These are phyloP conservation scores for Mormyrus proboscirostris DNA, from an alignment of 2,797 vertebrate species.

Conservation along the genomic window DNA sequence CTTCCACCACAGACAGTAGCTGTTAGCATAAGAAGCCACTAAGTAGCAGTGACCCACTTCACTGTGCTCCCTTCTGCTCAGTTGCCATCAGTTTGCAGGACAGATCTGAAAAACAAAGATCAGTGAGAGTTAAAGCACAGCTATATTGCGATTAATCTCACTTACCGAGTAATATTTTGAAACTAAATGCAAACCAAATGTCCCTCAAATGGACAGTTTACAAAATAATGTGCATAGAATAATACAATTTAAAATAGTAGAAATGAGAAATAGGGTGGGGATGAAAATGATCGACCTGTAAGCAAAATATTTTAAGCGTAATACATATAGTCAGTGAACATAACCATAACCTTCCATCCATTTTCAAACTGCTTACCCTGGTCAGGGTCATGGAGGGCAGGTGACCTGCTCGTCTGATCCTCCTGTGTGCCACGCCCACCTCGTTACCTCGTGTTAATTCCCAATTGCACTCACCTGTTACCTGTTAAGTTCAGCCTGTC, in stretches of 20 bases:
- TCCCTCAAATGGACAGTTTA: not conserved
- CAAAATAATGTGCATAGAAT: not conserved
- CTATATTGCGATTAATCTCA: not conserved
- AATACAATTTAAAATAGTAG: not conserved
- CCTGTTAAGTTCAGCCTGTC: no score
- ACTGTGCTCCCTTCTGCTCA: conserved; percentile 17
- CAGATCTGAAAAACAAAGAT: conserved; percentile 59
- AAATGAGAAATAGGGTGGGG: not conserved
- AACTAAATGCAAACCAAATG: not conserved
- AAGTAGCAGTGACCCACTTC: conserved; percentile 21
- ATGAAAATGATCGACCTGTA: not conserved
- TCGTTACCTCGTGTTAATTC: no score
- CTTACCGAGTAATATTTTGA: not conserved
- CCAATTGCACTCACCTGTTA: no score
- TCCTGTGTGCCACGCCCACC: no score
- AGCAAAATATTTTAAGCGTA: not conserved
- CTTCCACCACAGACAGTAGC: conserved; percentile 25
- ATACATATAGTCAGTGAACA: not conserved
- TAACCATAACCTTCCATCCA: not conserved
- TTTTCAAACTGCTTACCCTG: not conserved
- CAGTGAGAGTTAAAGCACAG: not conserved
- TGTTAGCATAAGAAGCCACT: conserved; percentile 17
- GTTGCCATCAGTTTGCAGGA: conserved; percentile 33
- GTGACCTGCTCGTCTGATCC: no score
- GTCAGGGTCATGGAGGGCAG: not conserved